Conservation (phyloP, 2,888 invertebrate species). For the Colostygia pectinataria region DNA sequence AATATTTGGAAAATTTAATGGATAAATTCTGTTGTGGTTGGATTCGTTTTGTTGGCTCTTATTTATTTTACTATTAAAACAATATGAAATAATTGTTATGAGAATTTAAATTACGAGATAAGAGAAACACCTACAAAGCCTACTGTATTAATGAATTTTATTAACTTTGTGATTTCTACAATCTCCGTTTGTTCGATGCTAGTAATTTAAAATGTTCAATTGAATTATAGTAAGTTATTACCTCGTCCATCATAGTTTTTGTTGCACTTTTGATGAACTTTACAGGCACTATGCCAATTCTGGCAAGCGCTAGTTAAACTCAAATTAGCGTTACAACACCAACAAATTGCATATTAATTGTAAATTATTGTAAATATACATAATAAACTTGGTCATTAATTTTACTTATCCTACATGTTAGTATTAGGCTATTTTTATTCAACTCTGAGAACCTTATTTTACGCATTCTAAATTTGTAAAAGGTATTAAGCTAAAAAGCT, state of each 20-base stretch:
- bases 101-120: background rate
- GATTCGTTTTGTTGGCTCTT: conserved; percentile 3
- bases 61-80: background rate
- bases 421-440: background rate
- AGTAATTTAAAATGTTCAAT: too few relatives aligned
- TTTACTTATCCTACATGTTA: too few relatives aligned
- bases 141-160: too few relatives aligned
- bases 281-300: background rate
- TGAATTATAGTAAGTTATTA: too few relatives aligned
- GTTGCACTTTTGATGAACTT: background rate
- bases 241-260: too few relatives aligned
- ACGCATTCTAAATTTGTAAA: too few relatives aligned
- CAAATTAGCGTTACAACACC: conserved; percentile 3
- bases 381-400: too few relatives aligned
- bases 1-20: conserved; percentile 7
- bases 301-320: conserved; percentile 2
- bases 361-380: background rate
- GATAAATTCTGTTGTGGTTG: background rate
- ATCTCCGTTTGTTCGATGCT: too few relatives aligned
- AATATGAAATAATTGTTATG: background rate
- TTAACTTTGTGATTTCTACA: too few relatives aligned
- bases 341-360: conserved; percentile 17
- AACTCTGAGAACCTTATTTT: too few relatives aligned
- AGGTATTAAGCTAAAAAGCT: too few relatives aligned
- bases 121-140: too few relatives aligned